These are phyloP conservation scores for Ophthalmotilapia sp. DNA, from an alignment of 2,113 vertebrate species.

Conservation along the genomic window DNA sequence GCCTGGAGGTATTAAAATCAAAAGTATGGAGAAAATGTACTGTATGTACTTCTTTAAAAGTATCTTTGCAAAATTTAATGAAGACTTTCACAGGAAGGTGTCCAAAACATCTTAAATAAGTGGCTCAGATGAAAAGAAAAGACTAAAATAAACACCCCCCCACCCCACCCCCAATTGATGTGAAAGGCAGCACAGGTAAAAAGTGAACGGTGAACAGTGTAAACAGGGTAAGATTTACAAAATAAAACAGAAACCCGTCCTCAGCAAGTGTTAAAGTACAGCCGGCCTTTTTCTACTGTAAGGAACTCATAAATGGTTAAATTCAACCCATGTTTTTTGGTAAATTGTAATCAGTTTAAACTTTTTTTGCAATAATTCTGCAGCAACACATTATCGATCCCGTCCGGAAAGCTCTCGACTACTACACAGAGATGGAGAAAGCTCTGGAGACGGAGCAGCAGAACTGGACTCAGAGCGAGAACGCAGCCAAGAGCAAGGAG, in stretches of 20 bases:
- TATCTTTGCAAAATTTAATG: not conserved
- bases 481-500: slow-evolving; percentile 42
- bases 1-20: slow-evolving; percentile 63
- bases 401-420: slow-evolving; percentile 73
- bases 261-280: not conserved
- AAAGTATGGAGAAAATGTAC: not conserved
- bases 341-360: not conserved
- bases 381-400: slow-evolving; percentile 76
- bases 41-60: not conserved
- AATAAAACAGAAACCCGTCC: not conserved
- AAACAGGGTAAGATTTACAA: not conserved
- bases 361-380: not conserved
- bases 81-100: not conserved
- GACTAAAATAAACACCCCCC: not conserved
- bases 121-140: not conserved
- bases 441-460: slow-evolving; percentile 69
- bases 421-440: slow-evolving; percentile 79
- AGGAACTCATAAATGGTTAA: not conserved
- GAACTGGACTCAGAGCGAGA: slow-evolving; percentile 55
- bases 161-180: not conserved
- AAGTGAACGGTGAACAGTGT: not conserved
- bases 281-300: fast-evolving
- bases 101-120: not conserved
- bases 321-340: fast-evolving
- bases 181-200: not conserved